Base-by-base conservation (phyloP, 1,140 invertebrate species). In the Eueides isabella region DNA sequence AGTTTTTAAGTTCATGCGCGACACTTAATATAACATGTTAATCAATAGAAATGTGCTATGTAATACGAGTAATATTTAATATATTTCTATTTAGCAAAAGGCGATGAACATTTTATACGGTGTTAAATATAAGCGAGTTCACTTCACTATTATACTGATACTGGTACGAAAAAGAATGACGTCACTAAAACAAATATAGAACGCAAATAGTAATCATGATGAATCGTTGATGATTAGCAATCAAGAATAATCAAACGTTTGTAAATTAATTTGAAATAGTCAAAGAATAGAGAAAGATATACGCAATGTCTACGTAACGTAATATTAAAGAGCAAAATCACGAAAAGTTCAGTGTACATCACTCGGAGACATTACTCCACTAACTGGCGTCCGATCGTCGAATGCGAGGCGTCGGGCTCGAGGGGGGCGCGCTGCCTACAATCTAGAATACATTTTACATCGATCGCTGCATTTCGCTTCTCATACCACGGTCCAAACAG, bases 381-480 rank as follows among this genome's bases (percentile, higher is more conserved):
- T 63, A 11, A 11, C 19, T 23, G 71, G 31, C 30, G 61, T 28
- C 62, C 75, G 75, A 19, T 31, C 63, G 82, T 35, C 80, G 82
- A 87, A 85, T 87, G 82, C 48, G 48, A 26, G 23, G 48, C 9
- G 41, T 44, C 23, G 48, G 23, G 48, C 23, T 26, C 48, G 48
- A 55, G 48, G 81, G 82, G 82, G 83, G 86, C 76, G 84, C 76
- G 63, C n/a, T n/a, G n/a, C 61, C 75, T 48, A 38, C 62, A 30
- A 31, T 48, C 31, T 26, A 55, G 48, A 26, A 38, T 38, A 38
- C 11, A 38, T 38, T 38, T 11, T 23, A 61, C 55, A 72, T 67
- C 70, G 74, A 72, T 66, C 74, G 68, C 55, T 73, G 63, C 78
- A 77, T 71, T 71, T 67, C 78, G 62, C 76, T 75, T 55, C n/a